Percentiles rank a stretch among this genome's conserved stretches.
These are phyloP conservation scores for Lucifuga dentata DNA, from an alignment of 2,113 vertebrate genomes.

Conservation along the genomic window DNA sequence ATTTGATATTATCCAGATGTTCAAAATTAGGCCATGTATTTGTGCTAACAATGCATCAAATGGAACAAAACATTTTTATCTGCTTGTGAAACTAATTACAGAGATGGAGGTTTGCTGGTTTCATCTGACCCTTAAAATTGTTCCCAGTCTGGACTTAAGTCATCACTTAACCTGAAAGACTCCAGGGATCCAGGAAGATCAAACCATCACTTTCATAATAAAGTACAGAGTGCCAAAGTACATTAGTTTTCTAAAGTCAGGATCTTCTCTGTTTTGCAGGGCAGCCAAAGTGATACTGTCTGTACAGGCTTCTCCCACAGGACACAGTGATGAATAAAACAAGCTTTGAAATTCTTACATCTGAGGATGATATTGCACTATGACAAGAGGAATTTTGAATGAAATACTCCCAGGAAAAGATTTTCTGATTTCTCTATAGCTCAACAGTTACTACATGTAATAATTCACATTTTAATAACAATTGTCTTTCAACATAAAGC, in stretches of 20 bases:
- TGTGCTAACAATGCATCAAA: constrained; percentile 38
- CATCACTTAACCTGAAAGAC: background rate
- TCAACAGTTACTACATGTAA: constrained; percentile 4
- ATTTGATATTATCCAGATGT: constrained; percentile 64
- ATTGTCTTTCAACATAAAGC: background rate
- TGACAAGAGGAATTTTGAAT: background rate
- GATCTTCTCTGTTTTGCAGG: background rate
- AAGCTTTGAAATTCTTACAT: too few relatives aligned
- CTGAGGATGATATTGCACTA: too few relatives aligned
- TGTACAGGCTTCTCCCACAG: background rate
- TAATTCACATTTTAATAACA: constrained; percentile 36
- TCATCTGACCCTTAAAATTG: constrained; percentile 12
- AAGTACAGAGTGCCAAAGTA: background rate
- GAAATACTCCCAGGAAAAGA: background rate
- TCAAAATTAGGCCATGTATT: constrained; percentile 44
- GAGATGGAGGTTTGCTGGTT: constrained; percentile 28
- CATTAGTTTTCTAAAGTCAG: background rate
- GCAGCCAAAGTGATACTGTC: background rate
- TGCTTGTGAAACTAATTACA: constrained; percentile 17
- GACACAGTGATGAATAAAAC: background rate
- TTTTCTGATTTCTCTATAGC: background rate
- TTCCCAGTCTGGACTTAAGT: background rate
- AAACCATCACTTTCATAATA: background rate
- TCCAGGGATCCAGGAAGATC: background rate
- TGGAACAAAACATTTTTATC: constrained; percentile 24